Evolutionary conservation across 2,113 vertebrate species (phyloP).

Genomic region (western clawed frog (Xenopus tropicalis)): UCB_Xtro_10.0 CM004447.2:3238001-3238500

Average conservation of each 20-base stretch:
- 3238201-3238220: constrained; percentile 41
- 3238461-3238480: too few species aligned
- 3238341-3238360: constrained; percentile 22
- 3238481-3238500: too few species aligned
- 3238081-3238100: too few species aligned
- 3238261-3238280: constrained; percentile 47
- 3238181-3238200: constrained; percentile 52
- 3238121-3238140: too few species aligned
- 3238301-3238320: constrained; percentile 26
- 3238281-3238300: constrained; percentile 49
- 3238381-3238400: not conserved
- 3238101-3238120: too few species aligned
- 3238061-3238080: too few species aligned
- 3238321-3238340: constrained; percentile 29
- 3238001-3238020: too few species aligned
- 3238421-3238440: too few species aligned
- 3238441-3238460: too few species aligned
- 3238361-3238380: constrained; percentile 5
- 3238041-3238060: too few species aligned
- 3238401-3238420: not conserved
- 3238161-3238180: constrained; percentile 48
- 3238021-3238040: too few species aligned
- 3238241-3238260: constrained; percentile 53
- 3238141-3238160: too few species aligned
- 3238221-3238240: constrained; percentile 53